Conservation (phyloP, 2,797 vertebrate species). For the Xiphorhynchus erythropygius region DNA sequence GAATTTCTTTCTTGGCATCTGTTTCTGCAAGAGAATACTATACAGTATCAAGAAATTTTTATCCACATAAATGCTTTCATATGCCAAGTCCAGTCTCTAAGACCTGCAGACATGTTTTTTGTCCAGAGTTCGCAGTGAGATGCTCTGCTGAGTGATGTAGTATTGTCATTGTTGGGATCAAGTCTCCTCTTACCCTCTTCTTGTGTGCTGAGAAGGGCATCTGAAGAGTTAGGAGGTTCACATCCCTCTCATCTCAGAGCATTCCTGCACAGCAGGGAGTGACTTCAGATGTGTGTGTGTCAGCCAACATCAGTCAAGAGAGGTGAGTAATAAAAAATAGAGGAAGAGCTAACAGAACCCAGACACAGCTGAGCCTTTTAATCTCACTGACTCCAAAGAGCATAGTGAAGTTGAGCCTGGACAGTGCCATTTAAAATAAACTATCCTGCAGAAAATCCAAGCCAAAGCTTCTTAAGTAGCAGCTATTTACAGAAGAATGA, state of each 20-base stretch:
- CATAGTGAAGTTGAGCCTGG: background rate
- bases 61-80: background rate
- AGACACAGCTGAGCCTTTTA: slow-evolving; percentile 14
- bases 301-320: slow-evolving; percentile 16
- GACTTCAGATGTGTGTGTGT: background rate
- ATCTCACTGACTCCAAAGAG: slow-evolving; percentile 34
- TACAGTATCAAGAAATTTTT: background rate
- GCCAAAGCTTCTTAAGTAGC: background rate
- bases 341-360: background rate
- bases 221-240: background rate
- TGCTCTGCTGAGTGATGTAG: background rate
- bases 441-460: background rate
- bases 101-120: background rate
- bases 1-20: background rate
- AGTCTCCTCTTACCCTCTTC: background rate
- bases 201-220: background rate
- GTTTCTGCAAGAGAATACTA: background rate
- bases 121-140: background rate
- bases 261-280: background rate
- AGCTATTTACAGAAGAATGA: background rate
- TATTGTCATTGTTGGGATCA: background rate
- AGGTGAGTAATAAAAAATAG: background rate
- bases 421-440: background rate
- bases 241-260: background rate
- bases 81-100: background rate